phyloP scores from a whole-genome alignment of 2,888 invertebrate genomes.

The Melinopterus prodromus region DNA sequence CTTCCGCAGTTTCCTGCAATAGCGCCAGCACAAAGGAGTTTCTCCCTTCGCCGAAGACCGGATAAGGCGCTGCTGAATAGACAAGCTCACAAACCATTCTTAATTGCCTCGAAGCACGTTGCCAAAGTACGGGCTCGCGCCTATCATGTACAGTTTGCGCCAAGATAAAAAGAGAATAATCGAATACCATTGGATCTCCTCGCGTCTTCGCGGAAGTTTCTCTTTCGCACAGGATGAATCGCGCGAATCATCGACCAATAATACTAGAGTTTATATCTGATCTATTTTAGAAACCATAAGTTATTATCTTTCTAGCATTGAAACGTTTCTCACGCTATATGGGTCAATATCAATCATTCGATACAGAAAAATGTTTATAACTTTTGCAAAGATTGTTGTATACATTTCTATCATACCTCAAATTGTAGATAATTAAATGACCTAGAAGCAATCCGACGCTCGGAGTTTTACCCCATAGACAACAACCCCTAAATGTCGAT shows the following conservation, averaged over 20 bases:
- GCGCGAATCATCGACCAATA: background rate
- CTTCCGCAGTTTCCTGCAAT: background rate
- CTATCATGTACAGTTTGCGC: background rate
- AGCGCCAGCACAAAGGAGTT: background rate
- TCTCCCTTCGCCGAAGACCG: background rate
- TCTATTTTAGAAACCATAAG: background rate
- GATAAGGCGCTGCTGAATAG: background rate
- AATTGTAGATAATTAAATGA: too few relatives aligned
- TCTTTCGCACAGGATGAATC: background rate
- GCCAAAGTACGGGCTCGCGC: background rate
- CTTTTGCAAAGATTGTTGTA: too few relatives aligned
- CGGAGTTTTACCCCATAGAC: too few relatives aligned
- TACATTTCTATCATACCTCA: too few relatives aligned
- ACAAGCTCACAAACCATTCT: background rate
- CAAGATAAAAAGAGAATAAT: background rate
- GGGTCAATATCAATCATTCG: too few relatives aligned
- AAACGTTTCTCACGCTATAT: constrained; percentile 6
- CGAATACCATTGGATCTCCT: background rate
- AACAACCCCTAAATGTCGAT: too few relatives aligned
- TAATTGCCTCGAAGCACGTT: background rate
- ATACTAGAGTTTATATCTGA: background rate
- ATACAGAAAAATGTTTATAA: too few relatives aligned
- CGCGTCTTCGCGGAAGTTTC: background rate
- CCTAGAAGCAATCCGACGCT: too few relatives aligned
- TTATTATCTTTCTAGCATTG: background rate